phyloP scores from a whole-genome alignment of 2,888 invertebrate species.

The Bedellia somnulentella region DNA sequence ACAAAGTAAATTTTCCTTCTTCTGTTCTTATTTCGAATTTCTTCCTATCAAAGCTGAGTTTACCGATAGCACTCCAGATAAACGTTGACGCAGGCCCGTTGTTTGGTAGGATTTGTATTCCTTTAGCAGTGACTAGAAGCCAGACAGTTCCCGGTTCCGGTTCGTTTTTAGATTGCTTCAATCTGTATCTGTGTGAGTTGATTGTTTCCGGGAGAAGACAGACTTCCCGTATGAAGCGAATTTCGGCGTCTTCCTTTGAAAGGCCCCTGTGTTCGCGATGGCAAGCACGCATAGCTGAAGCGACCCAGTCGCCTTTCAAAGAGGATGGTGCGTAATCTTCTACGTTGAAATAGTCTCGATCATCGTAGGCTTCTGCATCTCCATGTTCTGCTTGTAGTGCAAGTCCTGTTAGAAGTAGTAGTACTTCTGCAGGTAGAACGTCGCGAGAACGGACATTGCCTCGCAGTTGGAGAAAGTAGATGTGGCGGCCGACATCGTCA shows the following conservation, averaged over 20 bases:
- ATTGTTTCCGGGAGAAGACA: conserved; percentile 80
- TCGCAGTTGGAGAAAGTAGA: conserved; percentile 93
- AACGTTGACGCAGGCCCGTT: conserved; percentile 74
- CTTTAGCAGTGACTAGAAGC: conserved; percentile 89
- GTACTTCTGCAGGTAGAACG: conserved; percentile 62
- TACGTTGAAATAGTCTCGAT: conserved; percentile 69
- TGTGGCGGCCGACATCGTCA: conserved; percentile 89
- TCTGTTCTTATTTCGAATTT: conserved; percentile 95
- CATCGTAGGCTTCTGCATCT: conserved; percentile 60
- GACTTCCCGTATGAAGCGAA: conserved; percentile 87
- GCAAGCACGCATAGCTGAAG: conserved; percentile 69
- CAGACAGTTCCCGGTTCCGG: conserved; percentile 77
- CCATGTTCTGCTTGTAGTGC: conserved; percentile 93
- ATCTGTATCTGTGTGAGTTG: conserved; percentile 86
- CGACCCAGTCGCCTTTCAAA: conserved; percentile 62
- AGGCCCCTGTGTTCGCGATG: conserved; percentile 83
- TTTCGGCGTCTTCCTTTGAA: conserved; percentile 78
- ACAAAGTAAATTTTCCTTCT: conserved; percentile 85
- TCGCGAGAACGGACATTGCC: conserved; percentile 79
- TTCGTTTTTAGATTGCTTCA: conserved; percentile 77
- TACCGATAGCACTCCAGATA: conserved; percentile 94
- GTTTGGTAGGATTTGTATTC: conserved; percentile 84
- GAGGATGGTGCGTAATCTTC: conserved; percentile 82
- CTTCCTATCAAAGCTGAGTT: conserved; percentile 94
- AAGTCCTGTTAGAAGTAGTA: conserved; percentile 82